phyloP scores from a whole-genome alignment of 2,888 invertebrate species.

The Pachydiplax longipennis region DNA sequence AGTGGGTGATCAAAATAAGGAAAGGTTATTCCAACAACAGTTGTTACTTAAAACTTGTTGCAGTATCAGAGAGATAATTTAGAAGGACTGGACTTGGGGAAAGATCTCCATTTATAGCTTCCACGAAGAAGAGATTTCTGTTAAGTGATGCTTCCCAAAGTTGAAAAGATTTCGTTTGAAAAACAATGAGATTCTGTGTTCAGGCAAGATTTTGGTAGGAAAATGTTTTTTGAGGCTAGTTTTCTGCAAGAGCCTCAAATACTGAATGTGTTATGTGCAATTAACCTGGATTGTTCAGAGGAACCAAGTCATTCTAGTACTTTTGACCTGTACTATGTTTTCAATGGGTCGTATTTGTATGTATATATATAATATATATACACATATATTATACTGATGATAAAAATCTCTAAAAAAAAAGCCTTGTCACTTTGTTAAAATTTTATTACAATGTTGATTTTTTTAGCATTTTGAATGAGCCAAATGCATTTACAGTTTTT shows the following conservation, averaged over 20 bases:
- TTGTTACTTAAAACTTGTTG: constrained; percentile 2
- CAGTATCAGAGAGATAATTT: background rate
- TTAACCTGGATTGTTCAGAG: constrained; percentile 32
- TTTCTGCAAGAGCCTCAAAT: background rate
- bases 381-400: background rate
- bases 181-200: constrained; percentile 9
- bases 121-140: constrained; percentile 19
- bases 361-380: too few relatives aligned
- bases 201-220: background rate
- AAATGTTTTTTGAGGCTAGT: background rate
- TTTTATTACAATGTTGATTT: constrained; percentile 23
- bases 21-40: background rate
- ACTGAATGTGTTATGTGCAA: constrained; percentile 34
- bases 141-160: constrained; percentile 12
- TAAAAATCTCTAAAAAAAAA: background rate
- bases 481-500: constrained; percentile 41
- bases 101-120: background rate
- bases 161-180: background rate
- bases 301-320: constrained; percentile 21
- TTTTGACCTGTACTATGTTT: constrained; percentile 13
- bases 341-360: background rate
- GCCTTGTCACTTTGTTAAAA: constrained; percentile 22
- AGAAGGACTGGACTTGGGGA: constrained; percentile 3
- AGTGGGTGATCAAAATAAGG: background rate
- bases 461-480: constrained; percentile 38